phyloP scores from a whole-genome alignment of 53 echinoderm and acorn worm genomes.

The Hippasteria phrygiana region DNA sequence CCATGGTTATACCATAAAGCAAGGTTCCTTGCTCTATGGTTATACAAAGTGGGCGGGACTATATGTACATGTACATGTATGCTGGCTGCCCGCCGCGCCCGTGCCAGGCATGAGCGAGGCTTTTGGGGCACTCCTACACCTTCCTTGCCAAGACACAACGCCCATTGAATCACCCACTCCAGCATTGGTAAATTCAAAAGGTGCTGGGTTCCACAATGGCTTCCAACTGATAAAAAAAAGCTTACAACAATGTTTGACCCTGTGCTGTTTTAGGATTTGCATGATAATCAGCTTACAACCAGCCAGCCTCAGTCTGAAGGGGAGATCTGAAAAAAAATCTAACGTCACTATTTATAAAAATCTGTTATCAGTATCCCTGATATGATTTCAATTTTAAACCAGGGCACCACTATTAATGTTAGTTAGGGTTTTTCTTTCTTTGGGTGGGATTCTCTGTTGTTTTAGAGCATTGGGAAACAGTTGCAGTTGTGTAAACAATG shows the following conservation, averaged over 20 bases:
- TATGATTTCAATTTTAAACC: neutral
- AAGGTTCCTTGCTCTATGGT: no score
- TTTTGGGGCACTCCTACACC: neutral
- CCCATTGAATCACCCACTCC: slow-evolving; percentile 57
- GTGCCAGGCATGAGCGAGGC: slow-evolving; percentile 16
- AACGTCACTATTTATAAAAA: no score
- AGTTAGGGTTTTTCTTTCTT: neutral
- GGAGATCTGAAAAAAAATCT: no score
- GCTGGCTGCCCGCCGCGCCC: neutral
- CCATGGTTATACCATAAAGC: no score
- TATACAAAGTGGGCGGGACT: neutral
- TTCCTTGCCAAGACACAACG: neutral
- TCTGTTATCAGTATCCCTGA: neutral
- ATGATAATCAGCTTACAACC: slow-evolving; percentile 57
- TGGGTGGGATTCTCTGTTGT: slow-evolving; percentile 1
- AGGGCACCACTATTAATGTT: neutral
- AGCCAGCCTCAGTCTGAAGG: neutral
- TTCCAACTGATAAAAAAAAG: slow-evolving; percentile 27
- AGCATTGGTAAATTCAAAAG: slow-evolving; percentile 7
- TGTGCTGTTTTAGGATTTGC: slow-evolving; percentile 40
- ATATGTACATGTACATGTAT: neutral
- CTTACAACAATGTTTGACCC: neutral
- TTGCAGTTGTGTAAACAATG: slow-evolving; percentile 1
- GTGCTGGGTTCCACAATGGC: neutral
- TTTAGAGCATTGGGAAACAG: neutral